Percentiles rank a stretch among this genome's conserved stretches.
Conservation (phyloP, 1,140 invertebrate genomes). For the Euwallacea fornicatus region DNA sequence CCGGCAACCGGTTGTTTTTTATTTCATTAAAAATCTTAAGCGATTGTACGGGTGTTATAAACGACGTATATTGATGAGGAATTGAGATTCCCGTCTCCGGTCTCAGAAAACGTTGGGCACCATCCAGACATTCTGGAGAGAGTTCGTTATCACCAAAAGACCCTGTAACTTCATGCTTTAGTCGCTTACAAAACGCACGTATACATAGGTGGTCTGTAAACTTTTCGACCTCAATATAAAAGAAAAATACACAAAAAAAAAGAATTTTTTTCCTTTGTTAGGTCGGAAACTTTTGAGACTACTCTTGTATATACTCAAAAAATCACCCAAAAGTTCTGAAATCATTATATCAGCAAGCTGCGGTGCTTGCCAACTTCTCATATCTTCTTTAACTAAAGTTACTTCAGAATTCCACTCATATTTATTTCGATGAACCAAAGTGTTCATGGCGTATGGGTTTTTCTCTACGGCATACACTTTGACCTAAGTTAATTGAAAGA, state of each 20-base stretch:
- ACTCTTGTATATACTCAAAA: background rate
- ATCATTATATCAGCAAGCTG: slow-evolving; percentile 94
- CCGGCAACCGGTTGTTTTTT: slow-evolving; percentile 45
- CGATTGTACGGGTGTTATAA: slow-evolving; percentile 83
- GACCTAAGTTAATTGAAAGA: slow-evolving; percentile 49
- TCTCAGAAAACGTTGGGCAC: slow-evolving; percentile 86
- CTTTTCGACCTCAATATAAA: background rate
- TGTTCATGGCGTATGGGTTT: slow-evolving; percentile 95
- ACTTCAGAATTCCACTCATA: slow-evolving; percentile 76
- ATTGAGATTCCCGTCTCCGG: slow-evolving; percentile 88
- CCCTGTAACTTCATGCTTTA: slow-evolving; percentile 55
- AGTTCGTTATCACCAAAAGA: slow-evolving; percentile 99
- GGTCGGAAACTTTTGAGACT: too few species aligned
- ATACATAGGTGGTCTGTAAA: background rate
- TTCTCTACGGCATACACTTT: slow-evolving; percentile 96
- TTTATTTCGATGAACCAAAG: slow-evolving; percentile 76
- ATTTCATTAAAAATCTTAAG: slow-evolving; percentile 77
- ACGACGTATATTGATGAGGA: slow-evolving; percentile 88
- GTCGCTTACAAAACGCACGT: background rate
- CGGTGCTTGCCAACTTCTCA: slow-evolving; percentile 80
- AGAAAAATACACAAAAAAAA: slow-evolving; percentile 2
- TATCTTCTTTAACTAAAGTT: slow-evolving; percentile 81
- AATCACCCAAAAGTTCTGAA: slow-evolving; percentile 84
- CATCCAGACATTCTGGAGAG: slow-evolving; percentile 97
- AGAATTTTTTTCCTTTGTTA: background rate